A percentile compares a stretch with the other conserved stretches of the same genome.
Conservation (phyloP, 2,113 vertebrate genomes). For the Melanostigma gelatinosum region DNA sequence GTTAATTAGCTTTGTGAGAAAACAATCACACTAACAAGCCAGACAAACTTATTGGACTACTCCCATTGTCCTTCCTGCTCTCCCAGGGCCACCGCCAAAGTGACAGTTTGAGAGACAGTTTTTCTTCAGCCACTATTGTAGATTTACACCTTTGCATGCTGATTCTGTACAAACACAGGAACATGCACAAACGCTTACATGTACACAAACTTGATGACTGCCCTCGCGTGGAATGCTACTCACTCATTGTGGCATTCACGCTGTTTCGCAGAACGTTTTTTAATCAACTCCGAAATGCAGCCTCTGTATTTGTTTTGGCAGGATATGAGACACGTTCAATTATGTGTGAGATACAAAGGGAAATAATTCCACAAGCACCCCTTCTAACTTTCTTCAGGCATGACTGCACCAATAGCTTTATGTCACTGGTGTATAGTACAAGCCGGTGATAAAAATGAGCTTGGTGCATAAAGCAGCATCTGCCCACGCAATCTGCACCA, state of each 20-base stretch:
- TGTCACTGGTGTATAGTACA: slow-evolving; percentile 65
- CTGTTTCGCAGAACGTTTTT: slow-evolving; percentile 45
- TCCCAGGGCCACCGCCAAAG: slow-evolving; percentile 50
- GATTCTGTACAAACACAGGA: slow-evolving; percentile 9
- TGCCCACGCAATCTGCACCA: slow-evolving; percentile 73
- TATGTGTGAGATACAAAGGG: slow-evolving; percentile 65
- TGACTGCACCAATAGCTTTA: slow-evolving; percentile 74
- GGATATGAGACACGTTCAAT: slow-evolving; percentile 53
- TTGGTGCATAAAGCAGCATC: slow-evolving; percentile 75
- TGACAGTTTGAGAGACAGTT: slow-evolving; percentile 62
- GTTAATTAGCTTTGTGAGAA: slow-evolving; percentile 85
- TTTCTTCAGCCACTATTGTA: slow-evolving; percentile 21
- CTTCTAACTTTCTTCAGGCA: slow-evolving; percentile 68
- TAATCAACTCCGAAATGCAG: slow-evolving; percentile 48
- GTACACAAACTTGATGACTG: not conserved
- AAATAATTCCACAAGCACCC: slow-evolving; percentile 63
- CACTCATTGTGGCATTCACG: not conserved
- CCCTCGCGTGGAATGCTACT: slow-evolving; percentile 8
- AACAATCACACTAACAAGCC: slow-evolving; percentile 84
- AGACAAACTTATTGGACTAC: slow-evolving; percentile 81
- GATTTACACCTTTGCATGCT: slow-evolving; percentile 51
- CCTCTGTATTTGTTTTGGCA: slow-evolving; percentile 57
- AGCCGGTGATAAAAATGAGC: slow-evolving; percentile 70
- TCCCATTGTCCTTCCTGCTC: slow-evolving; percentile 67
- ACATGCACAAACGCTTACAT: not conserved